These are phyloP conservation scores for Crax fasciolata DNA, from an alignment of 2,797 vertebrate species.

Conservation along the genomic window DNA sequence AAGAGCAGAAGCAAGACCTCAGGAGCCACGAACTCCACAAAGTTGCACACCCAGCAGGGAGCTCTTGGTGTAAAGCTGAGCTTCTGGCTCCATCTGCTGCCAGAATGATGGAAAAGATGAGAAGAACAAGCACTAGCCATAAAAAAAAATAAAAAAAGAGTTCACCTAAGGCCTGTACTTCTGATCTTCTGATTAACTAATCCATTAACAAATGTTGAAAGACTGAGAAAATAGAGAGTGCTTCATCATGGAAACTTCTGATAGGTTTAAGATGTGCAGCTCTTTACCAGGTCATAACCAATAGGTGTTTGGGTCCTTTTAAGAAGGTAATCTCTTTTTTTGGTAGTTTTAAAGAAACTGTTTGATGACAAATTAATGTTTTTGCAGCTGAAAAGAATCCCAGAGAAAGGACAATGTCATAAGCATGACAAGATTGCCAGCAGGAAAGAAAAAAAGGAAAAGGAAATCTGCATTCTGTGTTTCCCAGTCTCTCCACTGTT, in stretches of 20 bases:
- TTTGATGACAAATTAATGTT: neutral
- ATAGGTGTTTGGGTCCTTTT: neutral
- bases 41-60: neutral
- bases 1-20: neutral
- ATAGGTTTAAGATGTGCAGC: neutral
- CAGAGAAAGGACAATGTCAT: neutral
- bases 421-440: rapidly evolving
- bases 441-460: rapidly evolving
- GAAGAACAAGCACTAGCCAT: neutral
- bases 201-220: neutral
- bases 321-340: neutral
- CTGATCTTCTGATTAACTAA: neutral
- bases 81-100: conserved; percentile 74
- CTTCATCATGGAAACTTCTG: conserved; percentile 14
- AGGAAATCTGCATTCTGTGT: rapidly evolving
- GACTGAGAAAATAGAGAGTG: neutral
- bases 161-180: neutral
- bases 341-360: neutral
- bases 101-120: neutral
- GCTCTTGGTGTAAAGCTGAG: neutral
- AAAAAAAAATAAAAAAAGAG: neutral
- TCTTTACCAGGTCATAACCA: neutral
- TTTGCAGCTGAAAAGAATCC: neutral
- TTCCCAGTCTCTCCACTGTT: neutral
- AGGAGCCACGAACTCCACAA: neutral